A percentile compares a stretch with the other conserved stretches of the same genome.
Evolutionary conservation across 2,113 vertebrate species (phyloP).

Genomic region (Rhynchomys soricoides): DNA sequence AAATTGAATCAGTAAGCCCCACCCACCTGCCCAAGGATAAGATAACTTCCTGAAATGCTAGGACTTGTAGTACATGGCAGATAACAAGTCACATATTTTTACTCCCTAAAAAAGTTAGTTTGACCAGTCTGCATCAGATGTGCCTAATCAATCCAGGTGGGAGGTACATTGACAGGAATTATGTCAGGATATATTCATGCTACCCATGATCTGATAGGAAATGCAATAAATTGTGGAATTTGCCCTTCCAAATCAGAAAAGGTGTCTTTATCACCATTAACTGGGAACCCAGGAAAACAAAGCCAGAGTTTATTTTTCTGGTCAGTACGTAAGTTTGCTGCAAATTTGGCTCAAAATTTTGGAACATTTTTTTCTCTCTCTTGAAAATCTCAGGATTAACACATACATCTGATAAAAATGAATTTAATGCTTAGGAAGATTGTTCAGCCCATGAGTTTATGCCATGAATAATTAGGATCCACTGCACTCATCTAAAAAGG

Average conservation of each 20-base stretch:
- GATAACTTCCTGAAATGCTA: neutral
- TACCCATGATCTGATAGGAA: neutral
- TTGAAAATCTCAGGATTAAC: neutral
- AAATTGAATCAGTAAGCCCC: neutral
- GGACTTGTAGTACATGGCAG: neutral
- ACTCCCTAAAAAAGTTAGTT: neutral
- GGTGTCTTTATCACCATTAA: neutral
- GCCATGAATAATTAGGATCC: no score
- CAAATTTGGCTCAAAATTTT: neutral
- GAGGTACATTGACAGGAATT: neutral
- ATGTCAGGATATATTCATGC: neutral
- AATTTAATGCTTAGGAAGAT: neutral
- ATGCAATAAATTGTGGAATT: neutral
- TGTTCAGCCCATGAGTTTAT: neutral
- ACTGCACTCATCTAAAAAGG: neutral
- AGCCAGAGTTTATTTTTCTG: neutral
- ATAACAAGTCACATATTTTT: neutral
- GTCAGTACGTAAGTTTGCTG: neutral
- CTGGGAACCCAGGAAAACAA: neutral
- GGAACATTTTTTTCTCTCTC: neutral
- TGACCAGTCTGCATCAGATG: neutral
- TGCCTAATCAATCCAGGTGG: neutral
- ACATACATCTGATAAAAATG: neutral
- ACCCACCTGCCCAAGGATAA: neutral
- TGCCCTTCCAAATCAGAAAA: neutral